Evolutionary conservation across 2,888 invertebrate species (phyloP), one percentile per base, ranked within the genome.

Genomic region (Petrolisthes manimaculis): DNA sequence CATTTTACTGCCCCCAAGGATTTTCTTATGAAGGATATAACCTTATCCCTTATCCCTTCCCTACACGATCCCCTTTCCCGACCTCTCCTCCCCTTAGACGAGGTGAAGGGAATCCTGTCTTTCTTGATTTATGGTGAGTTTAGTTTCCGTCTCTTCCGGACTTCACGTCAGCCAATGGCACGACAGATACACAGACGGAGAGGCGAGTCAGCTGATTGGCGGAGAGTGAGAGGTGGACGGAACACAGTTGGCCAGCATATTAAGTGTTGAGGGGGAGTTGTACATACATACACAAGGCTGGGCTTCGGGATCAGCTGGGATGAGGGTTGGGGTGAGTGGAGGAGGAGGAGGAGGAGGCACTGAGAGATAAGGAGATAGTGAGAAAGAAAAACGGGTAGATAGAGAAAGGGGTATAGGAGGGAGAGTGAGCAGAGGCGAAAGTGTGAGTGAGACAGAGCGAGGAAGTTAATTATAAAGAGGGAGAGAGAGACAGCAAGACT

Each of bases 111-210:
- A 71, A 71, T n/a, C n/a, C 18, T 18, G 12, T n/a, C 71, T 71
- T 18, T 71, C 18, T 71, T 71, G 71, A 71, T 71, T 71, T 71
- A 71, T 71, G 71, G 71, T 21, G 71, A 71, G 71, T 71, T 71
- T 71, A 5, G n/a, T 14, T 71, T 71, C n/a, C 71, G 18, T 14
- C n/a, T 71, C 71, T 71, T 71, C 71, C n/a, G 71, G 71, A 21
- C 12, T 5, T 1, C 5, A 18, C 71, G 71, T 9, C 71, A 71
- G 71, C 71, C 71, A 71, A 71, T 71, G n/a, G 71, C 3, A n/a
- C n/a, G 71, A 71, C n/a, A 71, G 71, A 71, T 9, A 71, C n/a
- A 71, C 71, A 71, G 71, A 71, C 71, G 71, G 12, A 18, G 71
- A 5, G 12, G n/a, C 18, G n/a, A 71, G 12, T 71, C 18, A 9